Percentiles rank a stretch among this genome's conserved stretches.
Conservation (phyloP, 2,113 vertebrate species). For the Buteo buteo region DNA sequence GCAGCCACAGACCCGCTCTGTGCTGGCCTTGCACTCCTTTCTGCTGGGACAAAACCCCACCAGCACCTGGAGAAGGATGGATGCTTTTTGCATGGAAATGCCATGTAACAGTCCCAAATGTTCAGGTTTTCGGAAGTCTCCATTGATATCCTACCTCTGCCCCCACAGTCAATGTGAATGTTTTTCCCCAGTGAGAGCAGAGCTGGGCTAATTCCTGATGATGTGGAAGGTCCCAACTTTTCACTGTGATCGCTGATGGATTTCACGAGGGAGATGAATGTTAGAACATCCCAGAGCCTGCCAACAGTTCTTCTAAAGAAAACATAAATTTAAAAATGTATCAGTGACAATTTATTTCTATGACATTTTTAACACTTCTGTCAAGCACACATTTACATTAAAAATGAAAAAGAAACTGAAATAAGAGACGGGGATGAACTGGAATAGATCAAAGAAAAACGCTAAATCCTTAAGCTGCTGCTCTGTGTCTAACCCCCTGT, state of each 20-base stretch:
- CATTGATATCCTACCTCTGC: neutral
- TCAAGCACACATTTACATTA: conserved; percentile 11
- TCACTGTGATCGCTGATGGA: fast-evolving
- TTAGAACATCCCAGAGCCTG: neutral
- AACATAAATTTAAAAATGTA: neutral
- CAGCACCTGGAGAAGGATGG: neutral
- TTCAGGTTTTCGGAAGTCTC: neutral
- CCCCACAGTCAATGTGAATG: neutral
- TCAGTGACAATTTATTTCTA: neutral
- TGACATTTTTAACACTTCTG: conserved; percentile 20
- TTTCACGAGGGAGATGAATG: fast-evolving
- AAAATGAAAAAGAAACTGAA: neutral
- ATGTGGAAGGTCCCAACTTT: neutral
- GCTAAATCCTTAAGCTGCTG: neutral
- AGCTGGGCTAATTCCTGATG: neutral
- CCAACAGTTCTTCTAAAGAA: neutral
- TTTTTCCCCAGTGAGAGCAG: neutral
- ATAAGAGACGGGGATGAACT: neutral
- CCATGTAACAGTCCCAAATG: neutral
- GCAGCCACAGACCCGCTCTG: neutral
- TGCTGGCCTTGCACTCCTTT: neutral
- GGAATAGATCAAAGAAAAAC: neutral
- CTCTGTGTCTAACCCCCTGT: neutral
- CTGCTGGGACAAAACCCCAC: neutral
- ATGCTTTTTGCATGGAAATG: neutral